Percentiles rank a stretch among this genome's conserved stretches.
These are phyloP conservation scores for Zosterops hypoxanthus DNA, from an alignment of 2,113 vertebrate species.

Conservation along the genomic window DNA sequence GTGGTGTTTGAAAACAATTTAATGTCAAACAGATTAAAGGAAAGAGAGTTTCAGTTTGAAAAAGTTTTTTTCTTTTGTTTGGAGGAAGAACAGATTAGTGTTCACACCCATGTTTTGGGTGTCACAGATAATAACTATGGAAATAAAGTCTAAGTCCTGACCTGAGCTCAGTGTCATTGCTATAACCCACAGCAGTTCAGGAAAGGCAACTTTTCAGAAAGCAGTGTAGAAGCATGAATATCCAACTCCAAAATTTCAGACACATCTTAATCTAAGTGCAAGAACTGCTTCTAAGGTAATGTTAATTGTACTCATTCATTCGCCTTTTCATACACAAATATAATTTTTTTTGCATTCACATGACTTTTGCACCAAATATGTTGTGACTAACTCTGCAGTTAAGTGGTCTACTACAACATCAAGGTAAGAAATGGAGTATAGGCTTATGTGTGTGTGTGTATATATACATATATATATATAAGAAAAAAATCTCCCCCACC, in stretches of 20 bases:
- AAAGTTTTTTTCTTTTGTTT: not conserved
- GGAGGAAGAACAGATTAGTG: not conserved
- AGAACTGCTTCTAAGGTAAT: not conserved
- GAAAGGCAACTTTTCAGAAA: not conserved
- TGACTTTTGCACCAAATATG: not conserved
- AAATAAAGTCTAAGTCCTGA: not conserved
- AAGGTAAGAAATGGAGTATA: not conserved
- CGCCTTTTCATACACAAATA: not conserved
- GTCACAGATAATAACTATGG: not conserved
- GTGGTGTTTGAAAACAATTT: not conserved
- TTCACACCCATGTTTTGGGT: not conserved
- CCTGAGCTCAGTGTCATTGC: not conserved
- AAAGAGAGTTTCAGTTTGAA: not conserved
- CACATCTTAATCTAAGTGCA: not conserved
- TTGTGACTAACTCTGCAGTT: not conserved
- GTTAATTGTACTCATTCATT: not conserved
- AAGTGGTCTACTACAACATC: not conserved
- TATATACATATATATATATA: fast-evolving
- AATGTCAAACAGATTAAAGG: not conserved
- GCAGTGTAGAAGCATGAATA: not conserved
- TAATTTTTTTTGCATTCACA: not conserved
- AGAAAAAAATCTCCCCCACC: not conserved
- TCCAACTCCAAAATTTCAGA: not conserved
- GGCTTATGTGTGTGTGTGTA: fast-evolving
- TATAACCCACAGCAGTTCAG: not conserved